Base-by-base conservation (phyloP, 2,888 invertebrate species). In the Drosophila merina region DNA sequence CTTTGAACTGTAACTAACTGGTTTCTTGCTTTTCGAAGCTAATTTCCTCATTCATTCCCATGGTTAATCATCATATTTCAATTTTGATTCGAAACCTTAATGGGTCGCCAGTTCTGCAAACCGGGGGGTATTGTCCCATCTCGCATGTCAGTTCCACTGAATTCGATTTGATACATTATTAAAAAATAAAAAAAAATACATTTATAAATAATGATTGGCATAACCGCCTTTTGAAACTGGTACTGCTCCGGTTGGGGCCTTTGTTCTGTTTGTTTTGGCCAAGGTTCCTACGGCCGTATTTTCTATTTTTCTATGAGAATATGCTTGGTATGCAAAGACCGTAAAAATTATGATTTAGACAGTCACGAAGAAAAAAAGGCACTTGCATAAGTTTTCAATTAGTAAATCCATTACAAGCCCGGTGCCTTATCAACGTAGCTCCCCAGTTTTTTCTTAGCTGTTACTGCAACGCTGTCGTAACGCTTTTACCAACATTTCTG, bases 31-130 rank as follows among this genome's bases (percentile, higher is more conserved):
- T 5, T 12, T 25, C n/a, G 12, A 1, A 47, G 51, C 36, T 50
- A 36, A 68, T 69, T 69, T 68, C 51, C 51, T 44, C 52, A 36
- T 59, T 63, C 38, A 40, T 20, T 48, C 30, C 44, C 52, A 20
- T 40, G 26, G 20, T 48, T 57, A 26, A 55, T 62, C 47, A 57
- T 73, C 68, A 44, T 38, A 57, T 72, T 55, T 70, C 45, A 44
- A 44, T 25, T 58, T 66, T 58, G 36, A 51, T 63, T 60, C 63
- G 66, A 31, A 6, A 36, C 49, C 45, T 78, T 69, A 69, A 74
- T 82, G 68, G 70, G 51, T 86, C 60, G 70, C 67, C 56, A 47
- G 75, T 49, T 80, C 25, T 72, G 66, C 76, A 75, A 71, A 8
- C 20, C 42, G n/a, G 26, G 31, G 48, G 44, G 52, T 52, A 63